These are phyloP conservation scores for Tetrao urogallus DNA, from an alignment of 2,113 vertebrate genomes.

Conservation along the genomic window DNA sequence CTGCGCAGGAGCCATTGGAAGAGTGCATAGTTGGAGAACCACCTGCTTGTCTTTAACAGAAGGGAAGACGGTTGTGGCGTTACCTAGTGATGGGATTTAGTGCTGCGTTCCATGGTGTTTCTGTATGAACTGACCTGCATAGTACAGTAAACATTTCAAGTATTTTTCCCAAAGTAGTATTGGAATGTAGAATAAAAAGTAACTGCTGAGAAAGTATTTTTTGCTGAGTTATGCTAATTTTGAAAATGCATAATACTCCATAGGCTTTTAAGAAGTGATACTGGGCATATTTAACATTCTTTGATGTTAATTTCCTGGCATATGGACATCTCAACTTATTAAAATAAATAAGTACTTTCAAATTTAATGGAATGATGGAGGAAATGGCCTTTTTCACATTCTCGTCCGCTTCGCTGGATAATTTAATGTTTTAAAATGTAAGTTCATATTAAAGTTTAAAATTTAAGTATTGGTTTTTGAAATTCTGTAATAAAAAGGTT, in stretches of 20 bases:
- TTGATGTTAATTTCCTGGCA: slow-evolving; percentile 81
- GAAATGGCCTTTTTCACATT: slow-evolving; percentile 65
- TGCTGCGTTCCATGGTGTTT: not conserved
- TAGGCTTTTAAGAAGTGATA: slow-evolving; percentile 60
- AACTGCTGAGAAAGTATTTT: slow-evolving; percentile 55
- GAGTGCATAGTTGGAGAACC: not conserved
- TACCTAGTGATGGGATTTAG: not conserved
- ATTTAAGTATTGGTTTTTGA: slow-evolving; percentile 69
- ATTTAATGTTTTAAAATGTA: slow-evolving; percentile 75
- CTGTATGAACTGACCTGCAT: not conserved
- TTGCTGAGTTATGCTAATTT: slow-evolving; percentile 58
- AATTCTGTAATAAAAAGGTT: slow-evolving; percentile 64
- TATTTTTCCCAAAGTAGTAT: not conserved
- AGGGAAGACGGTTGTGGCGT: not conserved
- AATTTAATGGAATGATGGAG: slow-evolving; percentile 75
- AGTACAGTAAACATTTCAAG: not conserved
- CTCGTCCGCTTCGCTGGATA: slow-evolving; percentile 60
- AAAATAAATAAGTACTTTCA: slow-evolving; percentile 76
- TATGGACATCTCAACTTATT: slow-evolving; percentile 74
- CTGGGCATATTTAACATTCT: slow-evolving; percentile 70
- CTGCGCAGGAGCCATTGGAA: not conserved
- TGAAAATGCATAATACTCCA: slow-evolving; percentile 58
- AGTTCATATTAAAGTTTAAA: slow-evolving; percentile 71
- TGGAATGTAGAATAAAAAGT: slow-evolving; percentile 50
- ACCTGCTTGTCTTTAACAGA: not conserved